Percentiles rank a stretch among this genome's conserved stretches.
These are phyloP conservation scores for Neotoxoptera formosana DNA, from an alignment of 1,140 invertebrate genomes.

Conservation along the genomic window DNA sequence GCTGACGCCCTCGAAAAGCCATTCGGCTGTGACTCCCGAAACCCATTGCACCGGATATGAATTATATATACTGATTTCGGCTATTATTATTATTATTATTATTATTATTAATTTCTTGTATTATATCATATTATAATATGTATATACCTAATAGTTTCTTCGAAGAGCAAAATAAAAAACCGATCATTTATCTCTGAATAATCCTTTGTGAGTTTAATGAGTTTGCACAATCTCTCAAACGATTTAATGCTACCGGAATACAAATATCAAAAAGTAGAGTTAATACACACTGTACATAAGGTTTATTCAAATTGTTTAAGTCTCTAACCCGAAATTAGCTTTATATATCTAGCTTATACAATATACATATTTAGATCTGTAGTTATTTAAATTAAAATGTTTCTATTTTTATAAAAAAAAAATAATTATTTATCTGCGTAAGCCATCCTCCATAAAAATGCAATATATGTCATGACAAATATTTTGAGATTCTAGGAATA, in stretches of 20 bases:
- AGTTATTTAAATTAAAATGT: neutral
- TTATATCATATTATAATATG: neutral
- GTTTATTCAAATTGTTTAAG: no score
- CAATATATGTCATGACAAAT: neutral
- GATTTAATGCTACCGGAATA: neutral
- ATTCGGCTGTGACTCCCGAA: slow-evolving; percentile 52
- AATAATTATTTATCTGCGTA: no score
- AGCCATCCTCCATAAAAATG: neutral
- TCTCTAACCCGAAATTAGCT: neutral
- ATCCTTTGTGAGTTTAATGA: neutral
- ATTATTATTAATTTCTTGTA: slow-evolving; percentile 1
- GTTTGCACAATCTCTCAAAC: neutral
- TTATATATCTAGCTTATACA: neutral
- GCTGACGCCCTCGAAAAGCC: slow-evolving; percentile 50
- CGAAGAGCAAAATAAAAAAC: neutral
- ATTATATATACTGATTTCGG: slow-evolving; percentile 36
- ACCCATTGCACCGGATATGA: slow-evolving; percentile 48
- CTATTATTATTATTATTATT: neutral
- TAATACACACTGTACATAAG: neutral
- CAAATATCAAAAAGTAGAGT: neutral
- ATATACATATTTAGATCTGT: neutral
- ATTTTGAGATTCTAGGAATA: no score
- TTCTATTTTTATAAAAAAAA: neutral
- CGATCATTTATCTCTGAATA: neutral
- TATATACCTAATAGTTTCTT: neutral